These are phyloP conservation scores for Illadopsis cleaveri DNA, from an alignment of 2,113 vertebrate genomes.

Conservation along the genomic window DNA sequence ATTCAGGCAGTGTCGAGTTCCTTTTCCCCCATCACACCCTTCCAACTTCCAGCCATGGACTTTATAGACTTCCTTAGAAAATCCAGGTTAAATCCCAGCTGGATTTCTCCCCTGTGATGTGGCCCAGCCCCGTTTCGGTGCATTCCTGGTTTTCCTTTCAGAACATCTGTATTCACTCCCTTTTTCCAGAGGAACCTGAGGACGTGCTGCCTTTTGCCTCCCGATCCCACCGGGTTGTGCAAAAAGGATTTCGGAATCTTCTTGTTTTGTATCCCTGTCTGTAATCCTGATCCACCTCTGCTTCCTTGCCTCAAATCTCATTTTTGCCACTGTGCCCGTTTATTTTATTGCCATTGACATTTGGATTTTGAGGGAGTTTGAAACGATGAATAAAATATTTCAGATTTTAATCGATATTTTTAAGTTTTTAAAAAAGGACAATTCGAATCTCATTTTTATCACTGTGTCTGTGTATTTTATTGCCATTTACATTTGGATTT, in stretches of 20 bases:
- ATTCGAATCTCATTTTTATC: too few species aligned
- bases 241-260: neutral
- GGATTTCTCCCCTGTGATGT: neutral
- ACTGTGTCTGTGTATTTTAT: neutral
- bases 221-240: neutral
- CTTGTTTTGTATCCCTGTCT: neutral
- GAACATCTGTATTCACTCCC: neutral
- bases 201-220: neutral
- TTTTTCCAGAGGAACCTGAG: neutral
- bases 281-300: neutral
- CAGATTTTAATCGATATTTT: neutral
- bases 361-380: rapidly evolving
- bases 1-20: neutral
- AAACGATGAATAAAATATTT: neutral
- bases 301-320: neutral
- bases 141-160: neutral
- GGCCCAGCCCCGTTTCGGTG: neutral
- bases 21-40: neutral
- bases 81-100: neutral
- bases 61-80: neutral
- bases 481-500: neutral
- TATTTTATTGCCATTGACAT: neutral
- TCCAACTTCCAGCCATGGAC: neutral
- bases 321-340: neutral
- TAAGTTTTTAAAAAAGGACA: too few species aligned